These are phyloP conservation scores for Semibalanus balanoides DNA, from an alignment of 1,140 invertebrate genomes.

Conservation along the genomic window DNA sequence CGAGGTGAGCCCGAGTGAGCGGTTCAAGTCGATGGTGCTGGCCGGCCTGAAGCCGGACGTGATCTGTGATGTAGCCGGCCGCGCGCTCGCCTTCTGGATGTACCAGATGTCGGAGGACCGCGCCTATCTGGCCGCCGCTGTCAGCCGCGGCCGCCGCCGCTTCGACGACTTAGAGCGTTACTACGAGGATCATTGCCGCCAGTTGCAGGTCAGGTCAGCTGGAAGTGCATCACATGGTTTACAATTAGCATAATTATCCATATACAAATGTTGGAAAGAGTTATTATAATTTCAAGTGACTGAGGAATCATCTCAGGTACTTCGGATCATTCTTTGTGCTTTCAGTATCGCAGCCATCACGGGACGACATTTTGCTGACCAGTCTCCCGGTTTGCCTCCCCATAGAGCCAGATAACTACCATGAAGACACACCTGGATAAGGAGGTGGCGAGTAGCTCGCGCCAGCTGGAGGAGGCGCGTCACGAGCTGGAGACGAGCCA, in stretches of 20 bases:
- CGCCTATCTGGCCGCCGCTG: not conserved
- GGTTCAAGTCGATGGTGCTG: conserved; percentile 8
- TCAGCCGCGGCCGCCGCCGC: not conserved
- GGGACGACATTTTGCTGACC: no score
- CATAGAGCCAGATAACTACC: not conserved
- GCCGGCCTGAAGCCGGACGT: conserved; percentile 9
- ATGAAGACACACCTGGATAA: not conserved
- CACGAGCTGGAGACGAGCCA: conserved; percentile 3
- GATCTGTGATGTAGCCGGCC: conserved; percentile 5
- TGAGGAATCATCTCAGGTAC: no score
- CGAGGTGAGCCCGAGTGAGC: conserved; percentile 8
- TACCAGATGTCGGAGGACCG: conserved; percentile 9
- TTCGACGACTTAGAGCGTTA: not conserved
- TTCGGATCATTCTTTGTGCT: no score
- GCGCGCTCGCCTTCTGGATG: conserved; percentile 9
- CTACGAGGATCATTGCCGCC: not conserved
- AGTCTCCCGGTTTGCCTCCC: no score
- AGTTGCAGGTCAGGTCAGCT: not conserved
- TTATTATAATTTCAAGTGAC: no score
- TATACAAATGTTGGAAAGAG: no score
- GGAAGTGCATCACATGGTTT: no score
- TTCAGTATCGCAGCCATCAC: no score
- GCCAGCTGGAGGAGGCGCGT: conserved; percentile 3
- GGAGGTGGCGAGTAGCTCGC: not conserved
- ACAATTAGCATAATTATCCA: no score